Evolutionary conservation across 2,113 vertebrate species (phyloP).

Genomic region (Xyliphius kryptos): DNA sequence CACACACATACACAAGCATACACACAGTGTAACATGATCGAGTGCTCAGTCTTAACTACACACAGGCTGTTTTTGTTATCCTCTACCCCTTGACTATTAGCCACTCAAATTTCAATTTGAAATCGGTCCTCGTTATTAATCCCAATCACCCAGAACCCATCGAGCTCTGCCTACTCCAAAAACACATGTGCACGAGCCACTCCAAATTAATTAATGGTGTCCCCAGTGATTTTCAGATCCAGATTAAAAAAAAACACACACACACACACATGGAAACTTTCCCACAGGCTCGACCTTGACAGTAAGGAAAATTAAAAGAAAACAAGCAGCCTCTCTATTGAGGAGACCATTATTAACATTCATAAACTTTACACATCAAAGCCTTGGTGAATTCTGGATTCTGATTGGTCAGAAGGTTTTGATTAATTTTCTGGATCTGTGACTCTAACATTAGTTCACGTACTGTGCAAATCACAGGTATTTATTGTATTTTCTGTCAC

Average conservation of each 20-base stretch:
- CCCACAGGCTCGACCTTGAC: conserved; percentile 56
- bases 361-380: too few relatives aligned
- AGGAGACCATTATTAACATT: too few relatives aligned
- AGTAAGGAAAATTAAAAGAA: too few relatives aligned
- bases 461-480: too few relatives aligned
- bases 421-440: too few relatives aligned
- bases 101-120: conserved; percentile 59
- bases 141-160: conserved; percentile 68
- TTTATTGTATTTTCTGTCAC: too few relatives aligned
- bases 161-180: conserved; percentile 57
- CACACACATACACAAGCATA: conserved; percentile 11
- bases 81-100: conserved; percentile 55
- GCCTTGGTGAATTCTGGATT: too few relatives aligned
- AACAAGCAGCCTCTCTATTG: too few relatives aligned
- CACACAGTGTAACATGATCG: conserved; percentile 30
- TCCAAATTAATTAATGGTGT: conserved; percentile 72
- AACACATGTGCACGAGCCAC: conserved; percentile 60
- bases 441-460: too few relatives aligned
- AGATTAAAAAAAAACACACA: too few relatives aligned
- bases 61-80: conserved; percentile 51
- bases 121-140: conserved; percentile 69
- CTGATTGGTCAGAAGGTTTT: too few relatives aligned
- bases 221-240: conserved; percentile 55
- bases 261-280: too few relatives aligned
- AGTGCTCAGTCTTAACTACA: conserved; percentile 39